These are phyloP conservation scores for Amphiura filiformis DNA, from an alignment of 35 echinoderm and acorn worm genomes.

Conservation along the genomic window DNA sequence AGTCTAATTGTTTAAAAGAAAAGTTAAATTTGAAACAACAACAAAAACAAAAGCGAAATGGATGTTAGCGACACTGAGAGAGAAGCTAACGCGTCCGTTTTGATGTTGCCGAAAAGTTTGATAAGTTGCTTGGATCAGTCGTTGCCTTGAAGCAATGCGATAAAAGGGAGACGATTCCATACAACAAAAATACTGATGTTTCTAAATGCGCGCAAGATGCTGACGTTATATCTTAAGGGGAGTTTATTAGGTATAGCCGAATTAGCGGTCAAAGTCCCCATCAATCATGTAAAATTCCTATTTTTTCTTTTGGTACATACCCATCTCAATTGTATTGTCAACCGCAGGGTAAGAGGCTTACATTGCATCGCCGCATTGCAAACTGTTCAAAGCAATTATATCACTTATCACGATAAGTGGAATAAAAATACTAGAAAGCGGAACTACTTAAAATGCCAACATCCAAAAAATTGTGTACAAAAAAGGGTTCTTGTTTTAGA, in stretches of 20 bases:
- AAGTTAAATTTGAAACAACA: slow-evolving; percentile 15
- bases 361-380: neutral
- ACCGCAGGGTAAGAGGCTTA: neutral
- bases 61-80: neutral
- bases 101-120: slow-evolving; percentile 5
- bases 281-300: slow-evolving; percentile 7
- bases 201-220: neutral
- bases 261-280: slow-evolving; percentile 8
- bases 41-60: neutral
- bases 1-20: slow-evolving; percentile 2
- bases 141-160: neutral
- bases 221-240: neutral
- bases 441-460: neutral
- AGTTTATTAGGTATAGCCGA: neutral
- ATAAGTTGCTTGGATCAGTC: neutral
- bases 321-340: neutral
- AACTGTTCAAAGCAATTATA: neutral
- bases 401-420: slow-evolving; percentile 4
- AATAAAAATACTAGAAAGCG: neutral
- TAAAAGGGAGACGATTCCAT: neutral
- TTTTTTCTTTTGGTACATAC: neutral
- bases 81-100: slow-evolving; percentile 1
- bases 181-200: slow-evolving; percentile 6
- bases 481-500: neutral
- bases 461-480: slow-evolving; percentile 1